Conservation (phyloP, 64 coral and sea anemone genomes). For the Pocillopora damicornis region DNA sequence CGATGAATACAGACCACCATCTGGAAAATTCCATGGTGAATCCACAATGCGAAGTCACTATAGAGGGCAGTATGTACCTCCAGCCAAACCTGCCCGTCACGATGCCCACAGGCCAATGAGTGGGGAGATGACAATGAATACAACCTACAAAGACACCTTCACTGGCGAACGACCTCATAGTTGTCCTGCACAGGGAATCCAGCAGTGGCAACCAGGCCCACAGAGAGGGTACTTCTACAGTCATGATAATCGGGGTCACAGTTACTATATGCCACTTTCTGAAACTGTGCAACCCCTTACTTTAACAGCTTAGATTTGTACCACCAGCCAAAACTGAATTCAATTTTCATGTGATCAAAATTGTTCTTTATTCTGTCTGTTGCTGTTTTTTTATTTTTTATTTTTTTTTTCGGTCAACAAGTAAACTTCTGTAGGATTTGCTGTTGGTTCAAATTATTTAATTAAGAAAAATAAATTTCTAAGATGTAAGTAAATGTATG, state of each 20-base stretch:
- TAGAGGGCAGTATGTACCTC: conserved; percentile 48
- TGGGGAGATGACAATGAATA: conserved; percentile 57
- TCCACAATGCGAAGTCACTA: conserved; percentile 74
- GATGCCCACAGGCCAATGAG: conserved; percentile 38
- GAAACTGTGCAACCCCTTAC: conserved; percentile 63
- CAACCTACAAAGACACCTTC: conserved; percentile 81
- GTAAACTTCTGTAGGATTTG: background rate
- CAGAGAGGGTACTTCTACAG: conserved; percentile 76
- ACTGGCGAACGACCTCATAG: conserved; percentile 67
- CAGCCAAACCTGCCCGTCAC: conserved; percentile 52
- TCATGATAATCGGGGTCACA: conserved; percentile 82
- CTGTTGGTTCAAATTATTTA: background rate
- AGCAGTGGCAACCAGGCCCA: conserved; percentile 41
- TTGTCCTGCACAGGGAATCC: conserved; percentile 83
- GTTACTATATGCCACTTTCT: conserved; percentile 68
- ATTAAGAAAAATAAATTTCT: background rate
- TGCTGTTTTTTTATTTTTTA: no score
- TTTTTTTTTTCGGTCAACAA: no score
- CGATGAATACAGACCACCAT: conserved; percentile 62
- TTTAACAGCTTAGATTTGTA: conserved; percentile 42
- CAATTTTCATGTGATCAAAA: background rate
- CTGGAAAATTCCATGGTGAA: conserved; percentile 59
- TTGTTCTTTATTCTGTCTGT: background rate
- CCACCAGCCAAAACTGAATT: background rate
- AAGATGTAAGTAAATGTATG: no score